A percentile compares a stretch with the other conserved stretches of the same genome.
Conservation (phyloP, 2,888 invertebrate species). For the Koerneria pararmatus region DNA sequence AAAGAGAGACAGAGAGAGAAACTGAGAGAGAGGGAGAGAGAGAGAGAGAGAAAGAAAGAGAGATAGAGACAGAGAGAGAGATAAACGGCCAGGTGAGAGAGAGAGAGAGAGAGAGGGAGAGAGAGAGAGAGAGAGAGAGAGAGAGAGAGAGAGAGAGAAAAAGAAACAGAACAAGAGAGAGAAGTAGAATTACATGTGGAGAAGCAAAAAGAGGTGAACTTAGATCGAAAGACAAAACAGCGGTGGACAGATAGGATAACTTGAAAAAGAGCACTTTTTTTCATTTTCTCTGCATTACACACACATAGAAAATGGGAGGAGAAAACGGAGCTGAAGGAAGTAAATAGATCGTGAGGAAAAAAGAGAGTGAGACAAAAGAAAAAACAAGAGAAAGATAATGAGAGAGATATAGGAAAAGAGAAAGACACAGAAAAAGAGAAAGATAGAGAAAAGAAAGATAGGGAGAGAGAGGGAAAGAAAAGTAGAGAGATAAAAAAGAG, state of each 20-base stretch:
- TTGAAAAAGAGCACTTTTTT: too few species aligned
- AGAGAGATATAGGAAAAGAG: background rate
- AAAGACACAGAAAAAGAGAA: slow-evolving; percentile 8
- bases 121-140: slow-evolving; percentile 1
- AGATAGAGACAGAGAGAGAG: background rate
- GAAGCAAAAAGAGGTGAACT: too few species aligned
- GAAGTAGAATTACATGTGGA: too few species aligned
- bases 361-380: background rate
- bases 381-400: too few species aligned
- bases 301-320: too few species aligned
- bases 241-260: too few species aligned
- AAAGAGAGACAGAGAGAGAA: too few species aligned
- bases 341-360: background rate
- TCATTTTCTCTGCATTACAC: too few species aligned
- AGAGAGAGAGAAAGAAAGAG: background rate
- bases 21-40: too few species aligned
- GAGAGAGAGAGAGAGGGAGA: background rate
- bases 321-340: background rate
- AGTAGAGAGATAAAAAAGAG: too few species aligned
- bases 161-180: background rate
- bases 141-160: slow-evolving; percentile 8
- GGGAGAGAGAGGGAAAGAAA: too few species aligned
- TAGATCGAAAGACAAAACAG: too few species aligned
- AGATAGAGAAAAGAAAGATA: background rate
- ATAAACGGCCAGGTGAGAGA: background rate